phyloP scores from a whole-genome alignment of 1,140 invertebrate species.

The Oncopodura yosiiana region DNA sequence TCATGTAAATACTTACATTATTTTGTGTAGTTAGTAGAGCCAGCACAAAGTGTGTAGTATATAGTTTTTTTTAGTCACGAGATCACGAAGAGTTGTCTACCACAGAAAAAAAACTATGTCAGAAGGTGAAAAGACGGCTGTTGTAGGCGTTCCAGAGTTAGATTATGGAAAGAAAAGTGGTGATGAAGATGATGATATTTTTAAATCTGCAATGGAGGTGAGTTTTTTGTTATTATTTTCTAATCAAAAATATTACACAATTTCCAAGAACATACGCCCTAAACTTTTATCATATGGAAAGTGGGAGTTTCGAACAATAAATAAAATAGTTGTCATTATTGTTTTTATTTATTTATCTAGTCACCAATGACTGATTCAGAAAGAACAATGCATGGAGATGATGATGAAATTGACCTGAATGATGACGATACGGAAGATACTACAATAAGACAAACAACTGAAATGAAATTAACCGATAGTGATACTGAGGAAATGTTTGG shows the following conservation, averaged over 20 bases:
- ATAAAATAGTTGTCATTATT: background rate
- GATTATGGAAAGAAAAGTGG: background rate
- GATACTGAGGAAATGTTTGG: slow-evolving; percentile 10
- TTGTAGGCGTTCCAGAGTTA: background rate
- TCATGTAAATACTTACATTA: background rate
- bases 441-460: slow-evolving; percentile 1
- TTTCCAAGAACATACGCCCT: background rate
- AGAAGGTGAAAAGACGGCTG: background rate
- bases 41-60: background rate
- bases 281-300: slow-evolving; percentile 3
- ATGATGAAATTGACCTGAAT: slow-evolving; percentile 35
- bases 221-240: background rate
- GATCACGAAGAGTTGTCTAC: no score
- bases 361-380: slow-evolving; percentile 33
- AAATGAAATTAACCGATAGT: slow-evolving; percentile 6
- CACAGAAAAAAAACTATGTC: slow-evolving; percentile 6
- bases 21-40: background rate
- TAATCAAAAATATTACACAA: background rate
- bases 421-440: slow-evolving; percentile 30
- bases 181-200: slow-evolving; percentile 33
- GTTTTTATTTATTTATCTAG: slow-evolving; percentile 14
- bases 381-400: slow-evolving; percentile 25
- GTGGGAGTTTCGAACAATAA: background rate
- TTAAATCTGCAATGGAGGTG: slow-evolving; percentile 35
- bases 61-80: no score